Conservation (phyloP, 2,113 vertebrate genomes). For the Eptesicus fuscus region DNA sequence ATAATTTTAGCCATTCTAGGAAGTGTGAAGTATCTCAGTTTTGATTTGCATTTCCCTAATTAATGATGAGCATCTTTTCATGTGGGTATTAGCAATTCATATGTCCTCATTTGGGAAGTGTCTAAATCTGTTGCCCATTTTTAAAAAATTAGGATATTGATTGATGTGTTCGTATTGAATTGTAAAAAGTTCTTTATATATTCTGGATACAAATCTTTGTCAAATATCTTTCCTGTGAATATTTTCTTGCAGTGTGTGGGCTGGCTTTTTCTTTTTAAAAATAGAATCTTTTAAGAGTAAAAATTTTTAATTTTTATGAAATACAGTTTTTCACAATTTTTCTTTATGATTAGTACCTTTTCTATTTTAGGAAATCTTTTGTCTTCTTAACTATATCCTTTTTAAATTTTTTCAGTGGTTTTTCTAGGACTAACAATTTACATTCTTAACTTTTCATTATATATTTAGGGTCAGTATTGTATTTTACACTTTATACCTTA, state of each 20-base stretch:
- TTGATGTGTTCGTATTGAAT: not conserved
- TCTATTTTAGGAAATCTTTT: constrained; percentile 18
- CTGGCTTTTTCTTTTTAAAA: not conserved
- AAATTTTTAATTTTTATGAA: constrained; percentile 18
- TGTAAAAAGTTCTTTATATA: not conserved
- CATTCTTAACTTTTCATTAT: constrained; percentile 3
- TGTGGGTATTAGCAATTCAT: not conserved
- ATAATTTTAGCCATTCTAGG: constrained; percentile 8
- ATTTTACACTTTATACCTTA: not conserved
- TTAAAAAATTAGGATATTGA: not conserved
- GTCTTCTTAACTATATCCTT: not conserved
- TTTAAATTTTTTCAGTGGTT: not conserved
- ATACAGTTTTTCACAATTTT: not conserved
- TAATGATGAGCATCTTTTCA: not conserved
- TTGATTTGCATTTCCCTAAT: constrained; percentile 11
- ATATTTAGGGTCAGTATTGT: not conserved
- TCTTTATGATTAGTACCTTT: not conserved
- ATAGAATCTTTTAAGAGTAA: not conserved
- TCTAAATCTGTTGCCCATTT: not conserved
- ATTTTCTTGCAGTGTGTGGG: not conserved
- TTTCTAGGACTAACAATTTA: not conserved
- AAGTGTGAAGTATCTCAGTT: not conserved
- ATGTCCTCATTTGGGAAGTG: not conserved
- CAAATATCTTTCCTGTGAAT: not conserved
- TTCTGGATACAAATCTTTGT: not conserved